These are phyloP conservation scores for Ligdia adustata DNA, from an alignment of 2,888 invertebrate genomes.

Conservation along the genomic window DNA sequence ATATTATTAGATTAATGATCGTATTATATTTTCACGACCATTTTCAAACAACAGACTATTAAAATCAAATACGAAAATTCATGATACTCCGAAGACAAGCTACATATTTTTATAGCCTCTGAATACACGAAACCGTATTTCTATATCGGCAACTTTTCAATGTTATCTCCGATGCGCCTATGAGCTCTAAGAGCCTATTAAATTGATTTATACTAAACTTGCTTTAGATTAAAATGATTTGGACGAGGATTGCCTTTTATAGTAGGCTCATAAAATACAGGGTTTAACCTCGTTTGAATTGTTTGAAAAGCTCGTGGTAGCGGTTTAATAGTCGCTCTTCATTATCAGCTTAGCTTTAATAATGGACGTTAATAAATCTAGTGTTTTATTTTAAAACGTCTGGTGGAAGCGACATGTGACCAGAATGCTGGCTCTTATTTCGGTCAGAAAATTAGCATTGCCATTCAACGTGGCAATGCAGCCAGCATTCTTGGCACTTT, in stretches of 20 bases:
- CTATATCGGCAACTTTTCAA: conserved; percentile 9
- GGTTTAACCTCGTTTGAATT: not conserved
- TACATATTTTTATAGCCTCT: conserved; percentile 6
- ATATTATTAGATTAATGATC: too few species aligned
- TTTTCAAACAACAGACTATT: too few species aligned
- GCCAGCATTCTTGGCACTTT: too few species aligned
- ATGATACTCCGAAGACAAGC: too few species aligned
- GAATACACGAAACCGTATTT: conserved; percentile 5
- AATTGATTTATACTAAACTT: conserved; percentile 1
- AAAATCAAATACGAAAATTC: too few species aligned
- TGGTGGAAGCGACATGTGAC: too few species aligned
- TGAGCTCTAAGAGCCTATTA: conserved; percentile 6
- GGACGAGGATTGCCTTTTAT: not conserved
- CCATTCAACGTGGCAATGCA: too few species aligned
- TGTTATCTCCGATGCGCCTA: conserved; percentile 14
- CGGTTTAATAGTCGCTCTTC: not conserved
- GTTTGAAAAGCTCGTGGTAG: not conserved
- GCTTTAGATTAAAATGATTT: not conserved
- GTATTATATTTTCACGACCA: too few species aligned
- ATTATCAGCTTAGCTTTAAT: conserved; percentile 5
- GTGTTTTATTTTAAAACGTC: too few species aligned
- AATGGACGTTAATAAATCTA: too few species aligned
- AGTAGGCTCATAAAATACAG: not conserved
- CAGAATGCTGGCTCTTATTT: too few species aligned
- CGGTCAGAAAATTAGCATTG: too few species aligned